Evolutionary conservation across 2,888 invertebrate genomes (phyloP).

Genomic region (Dugesia japonica): DNA sequence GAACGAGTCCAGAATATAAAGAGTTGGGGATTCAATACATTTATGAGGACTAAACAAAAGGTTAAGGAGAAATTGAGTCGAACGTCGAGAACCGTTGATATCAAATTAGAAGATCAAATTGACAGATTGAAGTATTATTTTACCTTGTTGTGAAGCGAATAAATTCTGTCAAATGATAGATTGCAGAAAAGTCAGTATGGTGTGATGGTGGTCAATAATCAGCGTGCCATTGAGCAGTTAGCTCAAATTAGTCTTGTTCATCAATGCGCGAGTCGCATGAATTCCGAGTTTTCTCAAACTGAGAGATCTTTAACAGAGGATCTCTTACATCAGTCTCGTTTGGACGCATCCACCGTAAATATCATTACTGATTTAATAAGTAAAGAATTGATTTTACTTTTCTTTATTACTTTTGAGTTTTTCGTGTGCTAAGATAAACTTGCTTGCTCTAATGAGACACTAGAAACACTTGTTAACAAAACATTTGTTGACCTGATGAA

Average conservation of each 20-base stretch:
- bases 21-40: background rate
- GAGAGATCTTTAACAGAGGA: background rate
- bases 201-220: background rate
- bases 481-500: background rate
- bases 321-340: background rate
- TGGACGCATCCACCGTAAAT: background rate
- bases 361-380: background rate
- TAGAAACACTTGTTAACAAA: background rate
- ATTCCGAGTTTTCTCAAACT: background rate
- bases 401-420: no score
- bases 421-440: no score
- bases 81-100: background rate
- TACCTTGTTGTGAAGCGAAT: no score
- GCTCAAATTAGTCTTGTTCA: background rate
- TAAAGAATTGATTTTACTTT: no score
- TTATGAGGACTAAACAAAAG: slow-evolving; percentile 7
- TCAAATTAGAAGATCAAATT: background rate
- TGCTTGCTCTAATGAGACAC: background rate
- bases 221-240: background rate
- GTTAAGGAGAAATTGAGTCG: background rate
- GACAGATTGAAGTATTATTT: background rate
- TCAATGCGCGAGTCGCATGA: background rate
- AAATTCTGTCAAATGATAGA: no score
- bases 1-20: background rate
- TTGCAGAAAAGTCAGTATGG: background rate